Evolutionary conservation across 2,797 vertebrate genomes (phyloP).

Genomic region (Danio jaintianensis): DNA sequence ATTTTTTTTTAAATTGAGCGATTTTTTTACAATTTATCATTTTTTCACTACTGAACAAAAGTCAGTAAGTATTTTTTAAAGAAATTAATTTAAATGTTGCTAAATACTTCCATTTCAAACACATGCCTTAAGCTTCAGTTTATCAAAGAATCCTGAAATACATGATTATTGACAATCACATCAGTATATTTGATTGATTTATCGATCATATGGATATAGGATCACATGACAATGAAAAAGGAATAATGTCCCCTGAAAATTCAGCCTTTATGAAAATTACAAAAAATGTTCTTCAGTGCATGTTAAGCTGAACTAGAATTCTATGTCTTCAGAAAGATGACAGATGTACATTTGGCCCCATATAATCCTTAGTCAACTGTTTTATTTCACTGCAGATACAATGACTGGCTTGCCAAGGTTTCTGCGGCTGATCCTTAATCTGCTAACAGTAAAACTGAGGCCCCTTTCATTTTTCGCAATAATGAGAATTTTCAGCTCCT

Average conservation of each 20-base stretch:
- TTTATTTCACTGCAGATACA: not conserved
- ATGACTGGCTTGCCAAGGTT: conserved; percentile 12
- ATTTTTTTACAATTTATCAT: too few relatives aligned
- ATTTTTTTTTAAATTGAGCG: too few relatives aligned
- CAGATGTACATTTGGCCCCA: conserved; percentile 17
- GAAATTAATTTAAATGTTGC: not conserved
- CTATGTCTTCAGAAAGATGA: not conserved
- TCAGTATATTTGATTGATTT: too few relatives aligned
- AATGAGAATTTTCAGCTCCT: conserved; percentile 42
- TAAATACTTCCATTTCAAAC: not conserved
- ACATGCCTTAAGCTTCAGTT: not conserved
- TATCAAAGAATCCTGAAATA: not conserved
- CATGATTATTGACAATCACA: too few relatives aligned
- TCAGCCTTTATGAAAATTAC: too few relatives aligned
- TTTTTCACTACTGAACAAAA: too few relatives aligned
- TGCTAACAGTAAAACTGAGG: conserved; percentile 17
- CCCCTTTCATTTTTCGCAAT: conserved; percentile 27
- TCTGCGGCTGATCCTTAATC: not conserved
- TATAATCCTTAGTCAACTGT: conserved; percentile 23
- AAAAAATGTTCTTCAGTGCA: not conserved
- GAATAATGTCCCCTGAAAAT: too few relatives aligned
- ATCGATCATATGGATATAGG: not conserved
- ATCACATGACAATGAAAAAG: not conserved
- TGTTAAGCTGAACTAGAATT: not conserved
- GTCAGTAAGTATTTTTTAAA: not conserved